These are phyloP conservation scores for Watsonalla binaria DNA, from an alignment of 2,888 invertebrate species.

Conservation along the genomic window DNA sequence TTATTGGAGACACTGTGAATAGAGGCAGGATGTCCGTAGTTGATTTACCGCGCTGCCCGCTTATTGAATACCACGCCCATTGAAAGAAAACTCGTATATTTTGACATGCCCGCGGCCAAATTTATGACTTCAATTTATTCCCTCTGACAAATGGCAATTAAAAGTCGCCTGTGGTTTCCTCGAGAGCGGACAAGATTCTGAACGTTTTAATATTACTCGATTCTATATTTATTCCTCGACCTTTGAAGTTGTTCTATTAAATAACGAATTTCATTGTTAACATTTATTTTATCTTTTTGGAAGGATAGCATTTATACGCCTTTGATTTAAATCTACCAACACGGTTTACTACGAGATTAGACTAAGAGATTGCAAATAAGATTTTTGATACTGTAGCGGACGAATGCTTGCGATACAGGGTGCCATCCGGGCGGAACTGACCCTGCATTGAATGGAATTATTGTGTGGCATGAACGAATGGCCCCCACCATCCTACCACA, in stretches of 20 bases:
- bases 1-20: slow-evolving; percentile 42
- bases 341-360: no score
- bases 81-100: slow-evolving; percentile 72
- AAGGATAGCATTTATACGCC: not conserved
- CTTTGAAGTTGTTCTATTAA: slow-evolving; percentile 7
- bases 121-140: slow-evolving; percentile 66
- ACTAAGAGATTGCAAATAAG: no score
- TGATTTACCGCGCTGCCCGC: slow-evolving; percentile 63
- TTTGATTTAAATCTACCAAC: not conserved
- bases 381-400: no score
- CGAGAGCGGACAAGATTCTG: slow-evolving; percentile 7
- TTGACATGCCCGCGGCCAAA: slow-evolving; percentile 55
- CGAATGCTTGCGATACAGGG: no score
- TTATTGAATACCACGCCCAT: slow-evolving; percentile 67
- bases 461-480: no score
- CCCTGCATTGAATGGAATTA: no score
- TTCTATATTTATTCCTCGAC: slow-evolving; percentile 23
- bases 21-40: slow-evolving; percentile 38
- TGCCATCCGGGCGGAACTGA: no score
- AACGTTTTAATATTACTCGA: slow-evolving; percentile 23
- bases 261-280: not conserved
- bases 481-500: no score
- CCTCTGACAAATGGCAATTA: slow-evolving; percentile 61
- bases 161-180: slow-evolving; percentile 32
- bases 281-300: not conserved